A percentile compares a stretch with the other conserved stretches of the same genome.
phyloP scores from a whole-genome alignment of 1,140 invertebrate species.

The Cylas formicarius region DNA sequence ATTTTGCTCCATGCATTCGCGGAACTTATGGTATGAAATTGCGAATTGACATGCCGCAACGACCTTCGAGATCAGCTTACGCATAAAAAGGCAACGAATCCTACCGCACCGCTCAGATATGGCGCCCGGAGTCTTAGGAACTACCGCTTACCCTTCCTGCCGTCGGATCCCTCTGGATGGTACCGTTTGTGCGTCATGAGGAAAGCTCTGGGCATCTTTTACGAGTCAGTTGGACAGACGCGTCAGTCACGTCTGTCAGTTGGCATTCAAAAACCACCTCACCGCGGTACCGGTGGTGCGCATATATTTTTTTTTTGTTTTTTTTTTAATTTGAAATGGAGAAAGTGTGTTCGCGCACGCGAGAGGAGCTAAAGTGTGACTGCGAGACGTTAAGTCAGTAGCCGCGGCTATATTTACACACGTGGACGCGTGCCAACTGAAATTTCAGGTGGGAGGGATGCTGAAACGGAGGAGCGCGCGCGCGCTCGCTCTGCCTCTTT shows the following conservation, averaged over 20 bases:
- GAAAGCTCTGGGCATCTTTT: conserved; percentile 47
- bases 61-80: no score
- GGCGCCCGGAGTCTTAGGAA: not conserved
- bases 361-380: conserved; percentile 10
- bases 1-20: no score
- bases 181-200: conserved; percentile 47
- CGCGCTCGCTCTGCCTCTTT: conserved; percentile 12
- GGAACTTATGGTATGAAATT: no score
- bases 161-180: conserved; percentile 36
- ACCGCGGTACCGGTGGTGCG: no score
- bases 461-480: conserved; percentile 10
- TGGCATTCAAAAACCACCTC: no score
- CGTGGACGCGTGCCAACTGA: conserved; percentile 42
- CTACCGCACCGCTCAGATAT: not conserved
- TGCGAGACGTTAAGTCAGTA: conserved; percentile 20
- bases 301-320: no score
- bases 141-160: conserved; percentile 25
- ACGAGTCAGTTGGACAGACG: not conserved
- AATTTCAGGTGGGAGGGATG: conserved; percentile 36
- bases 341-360: no score
- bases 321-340: no score
- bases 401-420: conserved; percentile 42
- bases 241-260: not conserved
- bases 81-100: not conserved
- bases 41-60: no score